phyloP scores from a whole-genome alignment of 2,797 vertebrate species.

The Cynodonichthys magdalenae region DNA sequence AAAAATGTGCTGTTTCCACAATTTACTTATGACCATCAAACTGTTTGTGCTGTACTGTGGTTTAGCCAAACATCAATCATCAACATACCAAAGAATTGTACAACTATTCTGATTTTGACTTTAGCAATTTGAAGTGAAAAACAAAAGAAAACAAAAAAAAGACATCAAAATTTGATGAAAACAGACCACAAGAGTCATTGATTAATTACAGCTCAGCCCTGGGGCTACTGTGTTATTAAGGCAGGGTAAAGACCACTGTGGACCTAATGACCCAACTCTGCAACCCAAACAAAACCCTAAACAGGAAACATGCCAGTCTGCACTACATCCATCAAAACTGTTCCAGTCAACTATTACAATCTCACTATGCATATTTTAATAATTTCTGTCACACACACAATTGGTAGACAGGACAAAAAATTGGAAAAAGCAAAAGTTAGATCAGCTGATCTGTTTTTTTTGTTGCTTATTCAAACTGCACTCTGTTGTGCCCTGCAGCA shows the following conservation, averaged over 20 bases:
- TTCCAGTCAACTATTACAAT: conserved; percentile 6
- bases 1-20: not conserved
- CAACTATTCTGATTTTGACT: not conserved
- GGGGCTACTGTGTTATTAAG: conserved; percentile 24
- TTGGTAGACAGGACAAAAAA: not conserved
- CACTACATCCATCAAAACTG: conserved; percentile 17
- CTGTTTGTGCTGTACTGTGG: not conserved
- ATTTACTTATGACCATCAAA: not conserved
- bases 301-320: conserved; percentile 55
- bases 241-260: conserved; percentile 28
- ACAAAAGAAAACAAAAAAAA: not conserved
- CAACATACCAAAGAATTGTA: not conserved
- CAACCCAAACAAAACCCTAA: conserved; percentile 39
- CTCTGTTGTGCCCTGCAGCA: conserved; percentile 51
- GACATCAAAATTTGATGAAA: not conserved
- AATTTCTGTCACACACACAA: not conserved
- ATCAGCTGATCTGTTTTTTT: conserved; percentile 26
- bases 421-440: not conserved
- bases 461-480: conserved; percentile 17
- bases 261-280: conserved; percentile 34
- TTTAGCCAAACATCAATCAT: not conserved
- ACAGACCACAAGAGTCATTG: conserved; percentile 12
- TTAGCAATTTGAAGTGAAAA: not conserved
- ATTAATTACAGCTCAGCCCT: conserved; percentile 4
- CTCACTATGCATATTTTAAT: conserved; percentile 1